Evolutionary conservation across 2,797 vertebrate species (phyloP).

Genomic region (Notoglanidium macrostoma): DNA sequence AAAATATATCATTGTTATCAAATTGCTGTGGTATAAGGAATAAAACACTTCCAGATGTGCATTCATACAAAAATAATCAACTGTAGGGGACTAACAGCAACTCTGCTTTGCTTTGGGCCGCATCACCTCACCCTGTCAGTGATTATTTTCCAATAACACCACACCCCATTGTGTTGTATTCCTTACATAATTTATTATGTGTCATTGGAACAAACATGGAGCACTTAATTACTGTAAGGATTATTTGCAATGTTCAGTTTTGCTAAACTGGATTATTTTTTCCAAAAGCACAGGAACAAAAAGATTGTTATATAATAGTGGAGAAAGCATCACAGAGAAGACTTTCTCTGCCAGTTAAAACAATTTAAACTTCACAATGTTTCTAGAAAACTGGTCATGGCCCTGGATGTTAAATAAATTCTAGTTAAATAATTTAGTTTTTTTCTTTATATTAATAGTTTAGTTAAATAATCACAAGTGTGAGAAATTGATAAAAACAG

Average conservation of each 20-base stretch:
- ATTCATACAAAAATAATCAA: neutral
- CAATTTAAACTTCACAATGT: neutral
- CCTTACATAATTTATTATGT: slow-evolving; percentile 1
- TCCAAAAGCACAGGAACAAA: neutral
- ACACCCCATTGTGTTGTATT: neutral
- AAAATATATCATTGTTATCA: neutral
- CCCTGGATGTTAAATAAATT: neutral
- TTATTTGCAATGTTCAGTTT: neutral
- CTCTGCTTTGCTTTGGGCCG: neutral
- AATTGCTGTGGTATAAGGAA: neutral
- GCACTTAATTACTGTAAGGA: neutral
- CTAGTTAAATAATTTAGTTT: neutral
- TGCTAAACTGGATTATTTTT: neutral
- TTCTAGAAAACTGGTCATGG: neutral
- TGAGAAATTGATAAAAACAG: neutral
- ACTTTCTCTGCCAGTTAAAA: neutral
- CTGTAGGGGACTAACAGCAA: neutral
- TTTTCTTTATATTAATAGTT: neutral
- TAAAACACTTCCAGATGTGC: neutral
- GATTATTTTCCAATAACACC: neutral
- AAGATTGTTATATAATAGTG: neutral
- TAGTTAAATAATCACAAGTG: neutral
- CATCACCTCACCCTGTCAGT: neutral
- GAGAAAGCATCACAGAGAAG: neutral
- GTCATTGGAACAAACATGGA: neutral